A percentile compares a stretch with the other conserved stretches of the same genome.
These are phyloP conservation scores for Stenolophus ochropezus DNA, from an alignment of 2,888 invertebrate species.

Conservation along the genomic window DNA sequence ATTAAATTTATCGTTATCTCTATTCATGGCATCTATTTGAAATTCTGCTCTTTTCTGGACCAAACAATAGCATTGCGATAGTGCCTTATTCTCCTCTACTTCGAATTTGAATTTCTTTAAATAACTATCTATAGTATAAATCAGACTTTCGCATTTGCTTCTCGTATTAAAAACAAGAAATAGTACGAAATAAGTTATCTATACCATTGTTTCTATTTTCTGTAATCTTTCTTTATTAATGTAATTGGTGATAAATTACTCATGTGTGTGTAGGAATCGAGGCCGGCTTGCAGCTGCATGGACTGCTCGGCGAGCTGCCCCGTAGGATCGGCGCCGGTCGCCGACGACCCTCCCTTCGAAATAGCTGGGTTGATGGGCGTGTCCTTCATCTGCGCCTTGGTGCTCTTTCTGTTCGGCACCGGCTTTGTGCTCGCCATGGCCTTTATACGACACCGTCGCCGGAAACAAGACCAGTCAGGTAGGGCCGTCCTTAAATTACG, in stretches of 20 bases:
- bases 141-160: not conserved
- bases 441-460: not conserved
- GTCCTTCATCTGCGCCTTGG: constrained; percentile 78
- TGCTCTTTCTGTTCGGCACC: constrained; percentile 74
- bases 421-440: constrained; percentile 66
- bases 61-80: too few species aligned
- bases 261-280: not conserved
- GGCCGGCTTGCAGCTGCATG: constrained; percentile 83
- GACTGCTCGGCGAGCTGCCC: constrained; percentile 83
- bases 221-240: not conserved
- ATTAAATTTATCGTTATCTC: too few species aligned
- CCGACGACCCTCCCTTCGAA: constrained; percentile 73
- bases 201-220: too few species aligned
- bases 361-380: constrained; percentile 79
- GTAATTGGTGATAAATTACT: not conserved
- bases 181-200: too few species aligned
- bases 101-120: too few species aligned
- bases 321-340: constrained; percentile 71
- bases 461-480: too few species aligned
- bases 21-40: too few species aligned
- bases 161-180: too few species aligned
- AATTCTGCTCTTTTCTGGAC: too few species aligned
- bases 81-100: too few species aligned
- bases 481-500: too few species aligned
- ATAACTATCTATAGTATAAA: not conserved